These are phyloP conservation scores for Xiphorhynchus elegans DNA, from an alignment of 2,113 vertebrate genomes.

Conservation along the genomic window DNA sequence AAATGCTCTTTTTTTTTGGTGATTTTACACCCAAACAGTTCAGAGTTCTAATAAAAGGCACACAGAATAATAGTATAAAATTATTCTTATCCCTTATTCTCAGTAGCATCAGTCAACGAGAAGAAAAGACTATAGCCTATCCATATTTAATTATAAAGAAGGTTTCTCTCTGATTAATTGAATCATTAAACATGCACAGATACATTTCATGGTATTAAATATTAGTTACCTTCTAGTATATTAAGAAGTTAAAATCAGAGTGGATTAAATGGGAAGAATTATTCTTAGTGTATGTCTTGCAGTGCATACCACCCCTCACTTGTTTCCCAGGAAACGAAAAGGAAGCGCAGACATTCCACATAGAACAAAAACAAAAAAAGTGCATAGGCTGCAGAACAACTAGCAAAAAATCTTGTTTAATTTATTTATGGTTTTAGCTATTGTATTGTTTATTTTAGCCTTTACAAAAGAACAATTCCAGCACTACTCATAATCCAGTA, in stretches of 20 bases:
- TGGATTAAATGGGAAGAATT: slow-evolving; percentile 65
- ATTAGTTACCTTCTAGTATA: slow-evolving; percentile 70
- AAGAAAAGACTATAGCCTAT: slow-evolving; percentile 68
- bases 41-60: slow-evolving; percentile 65
- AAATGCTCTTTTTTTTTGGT: not conserved
- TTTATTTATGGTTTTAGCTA: slow-evolving; percentile 46
- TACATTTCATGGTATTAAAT: slow-evolving; percentile 73
- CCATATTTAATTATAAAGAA: slow-evolving; percentile 77
- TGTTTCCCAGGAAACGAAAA: slow-evolving; percentile 72
- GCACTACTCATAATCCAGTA: not conserved
- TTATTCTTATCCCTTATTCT: slow-evolving; percentile 67
- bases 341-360: slow-evolving; percentile 48
- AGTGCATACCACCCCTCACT: slow-evolving; percentile 5
- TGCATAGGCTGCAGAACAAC: slow-evolving; percentile 39
- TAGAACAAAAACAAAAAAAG: slow-evolving; percentile 50
- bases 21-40: slow-evolving; percentile 54
- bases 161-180: slow-evolving; percentile 74
- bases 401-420: slow-evolving; percentile 32
- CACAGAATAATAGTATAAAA: slow-evolving; percentile 48
- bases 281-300: slow-evolving; percentile 22
- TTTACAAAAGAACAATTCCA: slow-evolving; percentile 20
- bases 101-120: slow-evolving; percentile 66
- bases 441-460: not conserved
- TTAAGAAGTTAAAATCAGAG: slow-evolving; percentile 69
- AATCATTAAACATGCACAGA: slow-evolving; percentile 73